These are phyloP conservation scores for Neomonachus schauinslandi DNA, from an alignment of 2,113 vertebrate genomes.

Conservation along the genomic window DNA sequence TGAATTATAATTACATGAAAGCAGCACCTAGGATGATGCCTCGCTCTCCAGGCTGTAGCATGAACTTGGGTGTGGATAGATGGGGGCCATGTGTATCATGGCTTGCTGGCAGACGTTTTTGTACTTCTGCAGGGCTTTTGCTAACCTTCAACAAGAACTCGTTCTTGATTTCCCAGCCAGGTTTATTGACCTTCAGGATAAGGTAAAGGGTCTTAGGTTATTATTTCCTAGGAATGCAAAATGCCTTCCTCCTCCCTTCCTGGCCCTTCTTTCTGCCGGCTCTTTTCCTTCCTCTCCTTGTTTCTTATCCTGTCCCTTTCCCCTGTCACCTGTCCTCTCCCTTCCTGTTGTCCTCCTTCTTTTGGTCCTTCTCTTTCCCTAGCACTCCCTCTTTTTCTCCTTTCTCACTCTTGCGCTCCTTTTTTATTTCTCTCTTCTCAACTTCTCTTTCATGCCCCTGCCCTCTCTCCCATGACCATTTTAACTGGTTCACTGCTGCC, in stretches of 20 bases:
- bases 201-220: neutral
- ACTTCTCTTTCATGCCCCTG: neutral
- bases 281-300: neutral
- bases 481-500: neutral
- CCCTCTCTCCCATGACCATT: neutral
- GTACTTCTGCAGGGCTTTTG: slow-evolving; percentile 6
- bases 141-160: slow-evolving; percentile 37
- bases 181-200: neutral
- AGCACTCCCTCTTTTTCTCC: neutral
- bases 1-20: slow-evolving; percentile 34
- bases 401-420: neutral
- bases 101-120: neutral
- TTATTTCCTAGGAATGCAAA: neutral
- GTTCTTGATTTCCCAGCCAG: slow-evolving; percentile 55
- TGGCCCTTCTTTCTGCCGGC: neutral
- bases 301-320: neutral
- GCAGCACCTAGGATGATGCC: neutral
- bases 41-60: neutral
- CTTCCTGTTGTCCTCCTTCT: neutral
- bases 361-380: neutral
- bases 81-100: neutral
- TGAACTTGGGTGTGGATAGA: neutral
- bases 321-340: neutral
- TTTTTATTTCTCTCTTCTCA: neutral
- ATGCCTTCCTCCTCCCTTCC: neutral